Evolutionary conservation across 2,113 vertebrate genomes (phyloP).

Genomic region (Noctilio leporinus): DNA sequence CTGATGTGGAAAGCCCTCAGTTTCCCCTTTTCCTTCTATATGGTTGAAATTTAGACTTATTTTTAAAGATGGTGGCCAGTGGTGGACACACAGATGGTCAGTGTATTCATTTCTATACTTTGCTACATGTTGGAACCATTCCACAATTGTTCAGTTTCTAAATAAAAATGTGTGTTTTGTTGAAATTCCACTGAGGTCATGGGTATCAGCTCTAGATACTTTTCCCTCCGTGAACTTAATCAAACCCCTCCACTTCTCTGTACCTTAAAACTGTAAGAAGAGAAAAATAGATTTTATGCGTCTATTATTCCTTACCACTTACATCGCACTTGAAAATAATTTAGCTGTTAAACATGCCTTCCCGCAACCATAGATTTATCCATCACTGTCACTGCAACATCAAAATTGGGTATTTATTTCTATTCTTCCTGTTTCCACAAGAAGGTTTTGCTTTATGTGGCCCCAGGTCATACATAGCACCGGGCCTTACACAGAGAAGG

Average conservation of each 20-base stretch:
- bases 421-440: background rate
- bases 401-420: background rate
- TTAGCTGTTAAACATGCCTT: background rate
- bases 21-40: background rate
- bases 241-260: background rate
- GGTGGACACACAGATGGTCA: background rate
- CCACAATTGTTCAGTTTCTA: background rate
- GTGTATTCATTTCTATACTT: background rate
- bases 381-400: background rate
- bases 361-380: background rate
- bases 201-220: background rate
- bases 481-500: background rate
- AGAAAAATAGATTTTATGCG: background rate
- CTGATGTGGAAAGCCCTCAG: background rate
- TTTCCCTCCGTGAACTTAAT: background rate
- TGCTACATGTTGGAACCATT: background rate
- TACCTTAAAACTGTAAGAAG: background rate
- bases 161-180: background rate
- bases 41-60: background rate
- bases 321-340: background rate
- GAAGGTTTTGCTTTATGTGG: background rate
- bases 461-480: background rate
- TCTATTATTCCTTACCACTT: background rate
- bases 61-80: background rate
- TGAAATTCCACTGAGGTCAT: background rate